phyloP scores from a whole-genome alignment of 1,140 invertebrate genomes.

The Aphaenogaster floridana region DNA sequence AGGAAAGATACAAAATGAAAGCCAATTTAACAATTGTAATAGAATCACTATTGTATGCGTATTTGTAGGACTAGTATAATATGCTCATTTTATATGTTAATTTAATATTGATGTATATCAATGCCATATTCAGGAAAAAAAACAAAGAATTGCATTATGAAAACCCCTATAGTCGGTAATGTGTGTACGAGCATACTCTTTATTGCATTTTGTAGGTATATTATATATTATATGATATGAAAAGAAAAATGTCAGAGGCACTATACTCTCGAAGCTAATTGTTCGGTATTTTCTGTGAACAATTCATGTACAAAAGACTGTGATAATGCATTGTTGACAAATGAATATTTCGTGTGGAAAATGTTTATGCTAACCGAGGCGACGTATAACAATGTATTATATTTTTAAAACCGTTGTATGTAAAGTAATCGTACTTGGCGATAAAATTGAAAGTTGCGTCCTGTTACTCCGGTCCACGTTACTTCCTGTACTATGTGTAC shows the following conservation, averaged over 20 bases:
- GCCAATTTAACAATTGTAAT: slow-evolving; percentile 29
- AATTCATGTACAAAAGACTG: slow-evolving; percentile 69
- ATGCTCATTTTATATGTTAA: slow-evolving; percentile 53
- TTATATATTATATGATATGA: slow-evolving; percentile 3
- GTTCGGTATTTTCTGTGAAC: slow-evolving; percentile 37
- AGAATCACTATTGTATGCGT: slow-evolving; percentile 65
- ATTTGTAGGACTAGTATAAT: slow-evolving; percentile 55
- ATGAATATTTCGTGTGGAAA: slow-evolving; percentile 55
- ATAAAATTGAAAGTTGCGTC: slow-evolving; percentile 60
- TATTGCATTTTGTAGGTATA: slow-evolving; percentile 42
- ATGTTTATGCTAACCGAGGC: slow-evolving; percentile 47
- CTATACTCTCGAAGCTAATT: slow-evolving; percentile 15
- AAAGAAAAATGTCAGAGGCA: slow-evolving; percentile 20
- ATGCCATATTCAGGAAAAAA: slow-evolving; percentile 37
- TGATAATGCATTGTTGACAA: slow-evolving; percentile 65
- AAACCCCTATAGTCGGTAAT: background rate
- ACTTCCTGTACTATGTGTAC: slow-evolving; percentile 61
- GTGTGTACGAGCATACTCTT: background rate
- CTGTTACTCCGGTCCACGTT: slow-evolving; percentile 47
- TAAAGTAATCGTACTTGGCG: slow-evolving; percentile 52
- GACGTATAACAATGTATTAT: slow-evolving; percentile 49
- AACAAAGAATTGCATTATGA: background rate
- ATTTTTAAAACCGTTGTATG: slow-evolving; percentile 68
- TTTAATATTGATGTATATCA: slow-evolving; percentile 37
- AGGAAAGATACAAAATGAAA: slow-evolving; percentile 59